These are phyloP conservation scores for Anabacerthia variegaticeps DNA, from an alignment of 2,797 vertebrate species.

Conservation along the genomic window DNA sequence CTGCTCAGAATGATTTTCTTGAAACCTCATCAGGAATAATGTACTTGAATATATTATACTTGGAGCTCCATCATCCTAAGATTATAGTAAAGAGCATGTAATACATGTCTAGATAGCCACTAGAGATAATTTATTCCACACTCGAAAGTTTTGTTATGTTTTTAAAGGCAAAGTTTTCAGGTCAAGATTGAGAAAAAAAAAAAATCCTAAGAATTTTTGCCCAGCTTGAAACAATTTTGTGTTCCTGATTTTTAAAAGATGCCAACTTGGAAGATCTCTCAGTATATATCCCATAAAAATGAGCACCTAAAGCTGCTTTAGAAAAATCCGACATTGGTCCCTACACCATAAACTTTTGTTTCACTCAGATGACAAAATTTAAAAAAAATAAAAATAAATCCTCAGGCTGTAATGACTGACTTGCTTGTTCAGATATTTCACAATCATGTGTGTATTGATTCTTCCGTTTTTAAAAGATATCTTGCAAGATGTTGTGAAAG, in stretches of 20 bases:
- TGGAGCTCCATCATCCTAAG: not conserved
- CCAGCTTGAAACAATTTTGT: not conserved
- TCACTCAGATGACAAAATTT: not conserved
- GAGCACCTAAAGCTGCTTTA: not conserved
- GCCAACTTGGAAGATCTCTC: not conserved
- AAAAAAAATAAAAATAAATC: not conserved
- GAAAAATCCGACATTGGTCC: not conserved
- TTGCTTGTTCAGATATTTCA: not conserved
- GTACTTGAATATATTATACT: not conserved
- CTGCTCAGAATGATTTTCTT: not conserved
- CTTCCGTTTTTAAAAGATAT: not conserved
- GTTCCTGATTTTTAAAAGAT: not conserved
- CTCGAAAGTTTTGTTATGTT: not conserved
- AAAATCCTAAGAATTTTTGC: not conserved
- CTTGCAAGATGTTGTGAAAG: not conserved
- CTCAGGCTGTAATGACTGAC: not conserved
- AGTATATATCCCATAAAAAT: not conserved
- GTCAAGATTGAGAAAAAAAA: not conserved
- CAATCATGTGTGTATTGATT: not conserved
- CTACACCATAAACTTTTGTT: not conserved
- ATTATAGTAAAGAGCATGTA: not conserved
- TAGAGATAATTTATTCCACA: conserved; percentile 11
- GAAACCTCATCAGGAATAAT: conserved; percentile 18
- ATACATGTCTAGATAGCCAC: not conserved
- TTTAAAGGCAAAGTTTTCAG: conserved; percentile 1